Evolutionary conservation across 2,113 vertebrate genomes (phyloP), one percentile per base, ranked within the genome.

Genomic region (Atherinomorus stipes): DNA sequence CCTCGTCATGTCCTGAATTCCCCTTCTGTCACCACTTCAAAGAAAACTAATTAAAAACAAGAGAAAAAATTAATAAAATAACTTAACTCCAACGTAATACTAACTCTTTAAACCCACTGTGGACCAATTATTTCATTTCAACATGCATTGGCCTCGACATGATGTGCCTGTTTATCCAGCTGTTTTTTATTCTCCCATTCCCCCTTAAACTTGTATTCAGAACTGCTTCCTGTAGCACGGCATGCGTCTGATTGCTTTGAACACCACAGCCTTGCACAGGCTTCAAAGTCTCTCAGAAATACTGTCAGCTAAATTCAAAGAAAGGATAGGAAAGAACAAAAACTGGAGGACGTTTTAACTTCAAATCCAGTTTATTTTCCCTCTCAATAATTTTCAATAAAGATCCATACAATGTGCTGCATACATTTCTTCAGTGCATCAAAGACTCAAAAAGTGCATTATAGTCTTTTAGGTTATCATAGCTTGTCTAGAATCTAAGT

Each of bases 261-360:
- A 85, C 74, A 84, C 75, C 53, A 26, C 26, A 16, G 56, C 73
- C 52, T 73, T 50, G 67, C 37, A 56, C 54, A 31, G 66, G 50
- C 51, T 68, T 78, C 69, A 82, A 85, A 78, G 71, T 59, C 61
- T 81, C 71, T 81, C 69, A 50, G 22, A 74, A 87, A 83, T 22
- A 56, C 67, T 62, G 57, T 60, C 81, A 71, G 66, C 80, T 38
- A 60, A 71, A 73, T 74, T 79, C 77, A 76, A 68, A 81, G 52
- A 62, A 68, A 21, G 22, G 49, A 61, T 44, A 59, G 3, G 49
- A 62, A 70, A 38, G 64, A 51, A 59, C 56, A 63, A 37, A 16
- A 76, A 44, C 31, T 34, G 8, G 31, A 34, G 31, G 7, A 34
- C 15, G 5, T 44, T 7, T 44, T 44, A 15, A n/a, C 4, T 19